Conservation (phyloP, 2,113 vertebrate species). For the Coracopsis vasa region DNA sequence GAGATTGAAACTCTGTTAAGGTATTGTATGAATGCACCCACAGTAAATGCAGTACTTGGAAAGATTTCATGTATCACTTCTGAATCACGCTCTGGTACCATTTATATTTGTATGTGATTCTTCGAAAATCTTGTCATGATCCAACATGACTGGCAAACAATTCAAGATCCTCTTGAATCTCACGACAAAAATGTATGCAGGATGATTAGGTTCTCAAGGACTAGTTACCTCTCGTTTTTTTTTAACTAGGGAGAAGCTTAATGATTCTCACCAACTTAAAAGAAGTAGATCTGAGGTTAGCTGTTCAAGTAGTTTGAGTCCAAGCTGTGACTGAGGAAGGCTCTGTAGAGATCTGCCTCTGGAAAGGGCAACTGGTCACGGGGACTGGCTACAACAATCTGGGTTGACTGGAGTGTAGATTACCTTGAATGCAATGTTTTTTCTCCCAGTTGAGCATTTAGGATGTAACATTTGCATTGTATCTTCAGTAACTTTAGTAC, state of each 20-base stretch:
- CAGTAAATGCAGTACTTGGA: constrained; percentile 27
- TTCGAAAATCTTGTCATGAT: not conserved
- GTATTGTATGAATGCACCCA: constrained; percentile 62
- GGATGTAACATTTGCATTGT: not conserved
- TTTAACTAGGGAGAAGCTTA: not conserved
- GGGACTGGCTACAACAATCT: not conserved
- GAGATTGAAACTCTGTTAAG: constrained; percentile 55
- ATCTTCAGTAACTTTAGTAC: not conserved
- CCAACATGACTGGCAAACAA: not conserved
- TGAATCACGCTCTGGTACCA: constrained; percentile 53
- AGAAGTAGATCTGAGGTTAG: not conserved
- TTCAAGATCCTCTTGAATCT: not conserved
- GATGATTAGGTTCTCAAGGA: not conserved
- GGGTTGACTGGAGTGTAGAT: not conserved
- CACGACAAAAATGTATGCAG: not conserved
- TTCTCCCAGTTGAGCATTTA: accelerated
- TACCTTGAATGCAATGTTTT: accelerated
- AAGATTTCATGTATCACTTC: constrained; percentile 50
- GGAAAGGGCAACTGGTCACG: not conserved
- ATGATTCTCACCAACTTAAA: not conserved
- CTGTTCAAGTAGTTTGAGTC: not conserved
- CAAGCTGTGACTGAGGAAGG: not conserved
- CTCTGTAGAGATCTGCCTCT: not conserved
- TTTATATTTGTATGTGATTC: constrained; percentile 38
- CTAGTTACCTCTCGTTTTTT: not conserved